Conservation (phyloP, 2,888 invertebrate genomes). For the Ptilodon capucinus region DNA sequence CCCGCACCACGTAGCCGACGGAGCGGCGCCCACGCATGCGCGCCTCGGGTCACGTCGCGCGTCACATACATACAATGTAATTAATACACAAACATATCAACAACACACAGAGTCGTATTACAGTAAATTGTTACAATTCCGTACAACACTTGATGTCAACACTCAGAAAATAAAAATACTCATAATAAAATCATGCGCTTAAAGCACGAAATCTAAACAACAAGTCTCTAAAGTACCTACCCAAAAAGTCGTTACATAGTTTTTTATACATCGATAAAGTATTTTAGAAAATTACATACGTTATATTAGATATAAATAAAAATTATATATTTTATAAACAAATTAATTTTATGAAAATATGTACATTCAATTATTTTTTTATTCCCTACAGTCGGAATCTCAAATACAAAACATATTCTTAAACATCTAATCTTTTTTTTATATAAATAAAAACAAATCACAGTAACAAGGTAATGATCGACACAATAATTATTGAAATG, state of each 20-base stretch:
- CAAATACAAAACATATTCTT: constrained; percentile 52
- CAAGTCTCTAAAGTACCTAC: constrained; percentile 52
- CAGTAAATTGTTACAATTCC: constrained; percentile 58
- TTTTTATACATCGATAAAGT: constrained; percentile 30
- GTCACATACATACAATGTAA: constrained; percentile 34
- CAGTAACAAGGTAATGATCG: constrained; percentile 73
- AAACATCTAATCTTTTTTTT: constrained; percentile 46
- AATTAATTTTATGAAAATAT: constrained; percentile 44
- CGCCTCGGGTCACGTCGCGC: constrained; percentile 21
- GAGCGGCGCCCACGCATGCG: not conserved
- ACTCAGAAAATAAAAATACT: constrained; percentile 64
- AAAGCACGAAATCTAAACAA: constrained; percentile 72
- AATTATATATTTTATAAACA: constrained; percentile 44
- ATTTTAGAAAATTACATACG: constrained; percentile 48
- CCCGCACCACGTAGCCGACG: constrained; percentile 3
- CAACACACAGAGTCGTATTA: constrained; percentile 42
- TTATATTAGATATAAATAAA: constrained; percentile 23
- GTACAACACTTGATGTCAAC: constrained; percentile 63
- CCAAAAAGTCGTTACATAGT: constrained; percentile 40
- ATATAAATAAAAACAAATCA: constrained; percentile 74
- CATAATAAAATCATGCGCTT: constrained; percentile 74
- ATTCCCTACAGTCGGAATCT: constrained; percentile 52
- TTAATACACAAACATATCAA: constrained; percentile 44
- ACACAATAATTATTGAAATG: constrained; percentile 54
- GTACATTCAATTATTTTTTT: constrained; percentile 42